These are phyloP conservation scores for Orchestes rusci DNA, from an alignment of 2,888 invertebrate species.

Conservation along the genomic window DNA sequence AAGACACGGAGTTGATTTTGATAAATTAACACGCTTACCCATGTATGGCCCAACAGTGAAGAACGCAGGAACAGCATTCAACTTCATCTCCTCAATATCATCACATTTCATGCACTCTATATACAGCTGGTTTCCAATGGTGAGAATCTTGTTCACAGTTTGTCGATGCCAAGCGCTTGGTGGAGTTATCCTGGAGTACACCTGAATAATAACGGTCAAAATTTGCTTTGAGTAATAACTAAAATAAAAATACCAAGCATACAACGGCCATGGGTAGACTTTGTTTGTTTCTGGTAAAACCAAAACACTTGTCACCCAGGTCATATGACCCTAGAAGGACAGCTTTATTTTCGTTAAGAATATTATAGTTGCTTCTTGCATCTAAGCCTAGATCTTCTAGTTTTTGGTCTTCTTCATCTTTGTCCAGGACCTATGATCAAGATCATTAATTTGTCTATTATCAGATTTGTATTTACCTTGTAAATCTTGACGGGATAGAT, in stretches of 20 bases:
- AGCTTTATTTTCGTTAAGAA: conserved; percentile 51
- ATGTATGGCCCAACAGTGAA: conserved; percentile 52
- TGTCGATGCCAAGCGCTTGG: conserved; percentile 54
- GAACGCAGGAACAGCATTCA: conserved; percentile 52
- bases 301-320: conserved; percentile 52
- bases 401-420: conserved; percentile 24
- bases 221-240: not conserved
- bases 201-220: conserved; percentile 22
- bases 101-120: conserved; percentile 47
- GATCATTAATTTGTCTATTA: not conserved
- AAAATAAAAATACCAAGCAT: conserved; percentile 43
- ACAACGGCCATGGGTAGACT: conserved; percentile 54
- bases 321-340: conserved; percentile 53
- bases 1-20: not conserved
- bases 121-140: conserved; percentile 53
- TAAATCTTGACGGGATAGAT: conserved; percentile 32
- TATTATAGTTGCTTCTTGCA: conserved; percentile 50
- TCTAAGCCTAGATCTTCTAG: conserved; percentile 44
- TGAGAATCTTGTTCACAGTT: conserved; percentile 53
- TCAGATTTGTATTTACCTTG: conserved; percentile 21
- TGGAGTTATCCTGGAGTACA: conserved; percentile 59
- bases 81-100: conserved; percentile 46
- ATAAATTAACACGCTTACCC: conserved; percentile 5
- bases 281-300: conserved; percentile 52
- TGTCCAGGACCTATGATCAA: conserved; percentile 14